Evolutionary conservation across 1,140 invertebrate genomes (phyloP).

Genomic region (Zaprionus vittiger): DNA sequence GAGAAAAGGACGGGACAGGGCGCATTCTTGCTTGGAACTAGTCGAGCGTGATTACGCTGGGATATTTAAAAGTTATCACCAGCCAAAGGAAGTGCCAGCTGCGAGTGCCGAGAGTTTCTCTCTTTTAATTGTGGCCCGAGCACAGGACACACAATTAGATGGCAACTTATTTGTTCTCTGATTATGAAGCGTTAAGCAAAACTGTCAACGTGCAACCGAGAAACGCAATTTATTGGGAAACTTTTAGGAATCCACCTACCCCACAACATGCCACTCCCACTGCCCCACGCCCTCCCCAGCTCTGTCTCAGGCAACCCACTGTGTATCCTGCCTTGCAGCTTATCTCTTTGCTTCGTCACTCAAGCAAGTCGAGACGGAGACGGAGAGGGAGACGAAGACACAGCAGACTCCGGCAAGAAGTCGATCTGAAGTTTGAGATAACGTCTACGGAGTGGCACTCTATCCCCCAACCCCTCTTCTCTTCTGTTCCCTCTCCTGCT

Average conservation of each 20-base stretch:
- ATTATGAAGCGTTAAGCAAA: conserved; percentile 84
- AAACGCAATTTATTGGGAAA: conserved; percentile 83
- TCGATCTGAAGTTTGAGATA: conserved; percentile 72
- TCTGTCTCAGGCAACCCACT: not conserved
- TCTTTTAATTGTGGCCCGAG: conserved; percentile 61
- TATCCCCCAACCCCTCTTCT: not conserved
- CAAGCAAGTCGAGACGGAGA: conserved; percentile 62
- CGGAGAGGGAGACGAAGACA: not conserved
- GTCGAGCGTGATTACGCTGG: conserved; percentile 50
- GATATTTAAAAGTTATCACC: conserved; percentile 55
- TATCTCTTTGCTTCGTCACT: conserved; percentile 79
- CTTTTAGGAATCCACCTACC: conserved; percentile 45
- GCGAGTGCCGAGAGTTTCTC: conserved; percentile 26
- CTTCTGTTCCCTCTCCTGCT: not conserved
- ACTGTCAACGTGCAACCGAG: conserved; percentile 82
- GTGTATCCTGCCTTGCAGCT: conserved; percentile 57
- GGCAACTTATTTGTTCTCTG: conserved; percentile 84
- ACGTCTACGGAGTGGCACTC: conserved; percentile 55
- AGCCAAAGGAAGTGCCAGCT: conserved; percentile 49
- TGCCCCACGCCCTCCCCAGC: not conserved
- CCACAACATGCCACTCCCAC: not conserved
- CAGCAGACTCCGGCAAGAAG: conserved; percentile 57
- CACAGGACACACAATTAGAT: conserved; percentile 74
- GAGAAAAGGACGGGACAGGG: not conserved
- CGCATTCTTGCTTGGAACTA: conserved; percentile 55